Base-by-base conservation (phyloP, 2,113 vertebrate genomes). In the Tricholaema leucomelas region DNA sequence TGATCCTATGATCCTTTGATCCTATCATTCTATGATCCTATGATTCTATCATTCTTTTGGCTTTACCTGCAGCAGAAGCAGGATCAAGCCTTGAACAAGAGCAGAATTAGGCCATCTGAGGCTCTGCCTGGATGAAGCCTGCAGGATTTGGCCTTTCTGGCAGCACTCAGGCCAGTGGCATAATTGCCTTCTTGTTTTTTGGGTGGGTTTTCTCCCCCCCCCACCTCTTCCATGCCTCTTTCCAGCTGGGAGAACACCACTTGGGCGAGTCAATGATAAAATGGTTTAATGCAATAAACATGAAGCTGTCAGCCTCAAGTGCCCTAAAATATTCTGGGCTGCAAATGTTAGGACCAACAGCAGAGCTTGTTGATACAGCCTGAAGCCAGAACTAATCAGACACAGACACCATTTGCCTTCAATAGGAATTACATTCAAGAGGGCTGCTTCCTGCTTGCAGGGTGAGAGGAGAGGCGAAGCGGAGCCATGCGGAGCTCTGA, bases 381-480 rank as follows among this genome's bases (percentile, higher is more conserved):
- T 76, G 46, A 59, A 94, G 95, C 95, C 95, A 92, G 91, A 94
- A 71, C 89, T 96, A 92, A 96, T 95, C 96, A 95, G 94, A 92
- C 90, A 85, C 27, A 85, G 93, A 92, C 93, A 95, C 91, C 89
- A 80, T 96, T 94, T 81, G 88, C 93, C 94, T 96, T 94, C 89
- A 90, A 88, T 90, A 93, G 93, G 63, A 94, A 96, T 96, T 86
- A 88, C 2, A 86, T 90, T 94, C 91, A 81, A 95, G 95, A 93
- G 92, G 87, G 74, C 72, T 88, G 87, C 73, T 92, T 92, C 91
- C 89, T 81, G 89, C 92, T 84, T 55, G 67, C 50, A 35, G 71
- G 83, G 81, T 58, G 64, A 21, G 81, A 70, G 25, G 90, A 87
- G 91, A 83, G 36, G 35, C 11, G 4, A 77, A 64, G 9, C 8